Percentiles rank a stretch among this genome's conserved stretches.
Conservation (phyloP, 2,113 vertebrate genomes). For the Pterocles orientalis region DNA sequence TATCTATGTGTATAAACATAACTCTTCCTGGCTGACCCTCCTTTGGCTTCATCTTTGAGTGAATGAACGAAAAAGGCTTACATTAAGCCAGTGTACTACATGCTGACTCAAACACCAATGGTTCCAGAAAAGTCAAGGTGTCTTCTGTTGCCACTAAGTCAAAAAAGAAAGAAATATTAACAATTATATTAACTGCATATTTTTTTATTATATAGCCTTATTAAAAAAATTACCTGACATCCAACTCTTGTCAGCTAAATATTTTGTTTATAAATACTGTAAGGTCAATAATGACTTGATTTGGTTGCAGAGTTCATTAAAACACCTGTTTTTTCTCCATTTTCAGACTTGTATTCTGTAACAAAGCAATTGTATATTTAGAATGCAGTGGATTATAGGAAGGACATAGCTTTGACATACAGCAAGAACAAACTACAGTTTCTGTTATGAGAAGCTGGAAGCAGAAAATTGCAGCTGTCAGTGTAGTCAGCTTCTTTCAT, state of each 20-base stretch:
- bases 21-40: background rate
- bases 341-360: constrained; percentile 30
- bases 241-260: background rate
- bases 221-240: background rate
- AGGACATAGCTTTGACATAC: background rate
- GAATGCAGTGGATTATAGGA: constrained; percentile 10
- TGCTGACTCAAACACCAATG: background rate
- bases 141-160: background rate
- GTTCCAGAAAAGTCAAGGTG: background rate
- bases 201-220: background rate
- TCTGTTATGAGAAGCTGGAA: background rate
- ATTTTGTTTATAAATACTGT: constrained; percentile 43
- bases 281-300: constrained; percentile 33
- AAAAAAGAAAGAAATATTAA: background rate
- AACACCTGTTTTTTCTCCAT: background rate
- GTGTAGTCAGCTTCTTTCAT: background rate
- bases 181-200: background rate
- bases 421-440: constrained; percentile 8
- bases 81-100: background rate
- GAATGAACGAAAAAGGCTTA: background rate
- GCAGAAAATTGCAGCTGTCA: constrained; percentile 10
- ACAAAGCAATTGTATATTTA: constrained; percentile 12
- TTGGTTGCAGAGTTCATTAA: constrained; percentile 31
- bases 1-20: background rate
- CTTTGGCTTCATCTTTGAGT: background rate